These are phyloP conservation scores for Pachymerium ferrugineum DNA, from an alignment of 2,888 invertebrate genomes.

Conservation along the genomic window DNA sequence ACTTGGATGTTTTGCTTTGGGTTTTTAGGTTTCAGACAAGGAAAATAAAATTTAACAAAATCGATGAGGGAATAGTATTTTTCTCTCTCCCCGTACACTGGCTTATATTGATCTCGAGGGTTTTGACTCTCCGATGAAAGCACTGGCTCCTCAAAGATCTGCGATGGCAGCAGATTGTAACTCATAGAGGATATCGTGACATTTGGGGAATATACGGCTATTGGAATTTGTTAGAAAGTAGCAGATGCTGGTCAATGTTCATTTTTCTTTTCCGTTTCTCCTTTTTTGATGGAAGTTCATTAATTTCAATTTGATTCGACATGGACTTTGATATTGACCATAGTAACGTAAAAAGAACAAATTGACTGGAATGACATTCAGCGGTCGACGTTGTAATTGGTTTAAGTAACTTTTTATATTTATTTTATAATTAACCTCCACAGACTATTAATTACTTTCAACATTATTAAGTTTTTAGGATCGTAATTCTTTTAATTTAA, in stretches of 20 bases:
- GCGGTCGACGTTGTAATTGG: too few relatives aligned
- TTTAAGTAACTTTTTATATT: too few relatives aligned
- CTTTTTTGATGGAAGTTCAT: too few relatives aligned
- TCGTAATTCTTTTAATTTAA: too few relatives aligned
- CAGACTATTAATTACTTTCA: too few relatives aligned
- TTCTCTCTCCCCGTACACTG: neutral
- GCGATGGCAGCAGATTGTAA: constrained; percentile 9
- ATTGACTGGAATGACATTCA: too few relatives aligned
- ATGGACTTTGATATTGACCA: neutral
- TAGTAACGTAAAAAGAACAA: neutral
- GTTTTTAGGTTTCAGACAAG: neutral
- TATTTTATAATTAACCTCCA: too few relatives aligned
- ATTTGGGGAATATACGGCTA: neutral
- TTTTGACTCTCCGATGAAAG: constrained; percentile 4
- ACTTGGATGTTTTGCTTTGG: too few relatives aligned
- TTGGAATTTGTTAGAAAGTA: neutral
- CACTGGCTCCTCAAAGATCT: neutral
- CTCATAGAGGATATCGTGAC: neutral
- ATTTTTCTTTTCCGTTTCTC: neutral
- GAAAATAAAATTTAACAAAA: neutral
- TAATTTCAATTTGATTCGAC: neutral
- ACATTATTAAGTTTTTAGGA: too few relatives aligned
- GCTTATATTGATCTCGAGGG: constrained; percentile 9
- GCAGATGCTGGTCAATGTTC: neutral
- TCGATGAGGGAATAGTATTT: neutral